Evolutionary conservation across 2,113 vertebrate species (phyloP), one percentile per base, ranked within the genome.

Genomic region (Arvicanthis niloticus): DNA sequence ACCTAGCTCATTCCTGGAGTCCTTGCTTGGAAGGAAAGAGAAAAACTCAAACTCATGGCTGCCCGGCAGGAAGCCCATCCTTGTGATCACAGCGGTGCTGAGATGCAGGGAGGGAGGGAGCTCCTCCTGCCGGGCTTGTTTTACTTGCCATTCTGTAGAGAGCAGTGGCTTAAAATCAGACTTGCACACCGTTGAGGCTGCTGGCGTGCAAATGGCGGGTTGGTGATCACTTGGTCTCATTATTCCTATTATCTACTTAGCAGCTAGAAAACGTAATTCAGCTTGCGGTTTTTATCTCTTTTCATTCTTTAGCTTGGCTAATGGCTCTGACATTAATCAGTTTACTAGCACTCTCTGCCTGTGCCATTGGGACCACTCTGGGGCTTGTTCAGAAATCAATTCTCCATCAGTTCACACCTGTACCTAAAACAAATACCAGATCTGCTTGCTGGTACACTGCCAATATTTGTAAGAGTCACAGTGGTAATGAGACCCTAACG

Each of bases 181-280:
- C 40, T 93, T 7, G 15, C 26, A 58, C 31, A 40, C 48, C 93
- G 78, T 77, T 48, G 81, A 58, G 95, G 72, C 56, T 91, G 31
- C 40, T 34, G 65, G 78, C 81, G 73, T 51, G 67, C 88, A 95
- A 95, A 96, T 92, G 73, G 95, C 4, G 76, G n/a, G 91, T n/a
- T 34, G 78, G 87, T 45, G 93, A 90, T 97, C 86, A 96, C 84
- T 81, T 91, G 60, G 82, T 75, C 75, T 93, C 94, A 96, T 97
- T 98, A 96, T 97, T 97, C 89, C 65, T 93, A 93, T 97, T 96
- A 96, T 95, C 96, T 87, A 56, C 92, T 95, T 96, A 97, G 96
- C 58, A 93, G 68, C 90, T 81, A 96, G 96, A 89, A 96, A 97
- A 84, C 29, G 11, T 67, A 96, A 96, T 17, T 48, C 88, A 45